Conservation (phyloP, 1,140 invertebrate genomes). For the Ceratosolen fusciceps region DNA sequence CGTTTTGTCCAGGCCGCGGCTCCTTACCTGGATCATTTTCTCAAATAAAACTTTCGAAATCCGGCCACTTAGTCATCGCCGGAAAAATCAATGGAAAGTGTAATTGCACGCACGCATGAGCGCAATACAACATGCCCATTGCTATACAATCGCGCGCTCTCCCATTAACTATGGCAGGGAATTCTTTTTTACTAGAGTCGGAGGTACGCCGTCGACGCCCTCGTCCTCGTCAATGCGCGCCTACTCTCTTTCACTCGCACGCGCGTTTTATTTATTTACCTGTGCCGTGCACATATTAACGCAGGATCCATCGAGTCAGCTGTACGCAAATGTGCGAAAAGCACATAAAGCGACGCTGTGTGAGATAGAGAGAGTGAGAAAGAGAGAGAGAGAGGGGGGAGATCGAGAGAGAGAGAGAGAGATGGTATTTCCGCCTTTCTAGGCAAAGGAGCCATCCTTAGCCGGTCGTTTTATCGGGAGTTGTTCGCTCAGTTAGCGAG, state of each 20-base stretch:
- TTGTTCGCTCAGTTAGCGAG: not conserved
- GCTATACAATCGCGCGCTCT: not conserved
- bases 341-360: too few species aligned
- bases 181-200: not conserved
- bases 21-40: not conserved
- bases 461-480: slow-evolving; percentile 10
- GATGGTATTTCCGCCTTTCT: slow-evolving; percentile 38
- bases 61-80: not conserved
- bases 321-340: too few species aligned
- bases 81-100: slow-evolving; percentile 28
- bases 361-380: not conserved
- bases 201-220: not conserved
- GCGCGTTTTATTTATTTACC: too few species aligned
- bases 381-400: not conserved
- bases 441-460: slow-evolving; percentile 28
- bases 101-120: not conserved
- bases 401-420: too few species aligned
- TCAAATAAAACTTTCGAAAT: slow-evolving; percentile 30
- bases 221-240: not conserved
- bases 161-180: not conserved
- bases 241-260: not conserved
- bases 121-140: not conserved
- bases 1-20: not conserved
- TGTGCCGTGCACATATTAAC: too few species aligned
- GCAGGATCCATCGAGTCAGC: too few species aligned